A percentile compares a stretch with the other conserved stretches of the same genome.
These are phyloP conservation scores for Scolopax bukidnonensis DNA, from an alignment of 2,797 vertebrate genomes.

Conservation along the genomic window DNA sequence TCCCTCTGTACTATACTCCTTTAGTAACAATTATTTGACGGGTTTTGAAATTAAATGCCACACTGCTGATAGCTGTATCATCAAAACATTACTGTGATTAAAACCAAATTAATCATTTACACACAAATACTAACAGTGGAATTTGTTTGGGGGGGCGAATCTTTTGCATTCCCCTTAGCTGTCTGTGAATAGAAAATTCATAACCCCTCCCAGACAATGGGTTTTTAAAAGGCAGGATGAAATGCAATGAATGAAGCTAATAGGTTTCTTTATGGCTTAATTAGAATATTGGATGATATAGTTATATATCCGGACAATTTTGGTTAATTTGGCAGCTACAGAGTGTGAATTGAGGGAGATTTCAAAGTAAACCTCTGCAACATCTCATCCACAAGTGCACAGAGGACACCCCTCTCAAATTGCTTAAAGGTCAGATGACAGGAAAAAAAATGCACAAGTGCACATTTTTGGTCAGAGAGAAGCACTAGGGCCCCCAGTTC, in stretches of 20 bases:
- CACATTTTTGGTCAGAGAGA: not conserved
- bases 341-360: not conserved
- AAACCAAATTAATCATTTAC: constrained; percentile 23
- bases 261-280: not conserved
- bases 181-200: not conserved
- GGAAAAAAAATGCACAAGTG: not conserved
- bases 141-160: not conserved
- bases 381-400: not conserved
- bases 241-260: not conserved
- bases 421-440: not conserved
- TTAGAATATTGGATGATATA: not conserved
- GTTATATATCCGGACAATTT: not conserved
- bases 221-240: not conserved
- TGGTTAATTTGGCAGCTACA: not conserved
- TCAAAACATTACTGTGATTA: not conserved
- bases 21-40: not conserved
- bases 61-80: not conserved
- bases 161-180: not conserved
- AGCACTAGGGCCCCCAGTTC: not conserved
- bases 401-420: fast-evolving
- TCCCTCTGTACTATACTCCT: not conserved
- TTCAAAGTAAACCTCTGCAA: not conserved
- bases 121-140: not conserved
- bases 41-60: not conserved
- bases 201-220: not conserved